Percentiles rank a stretch among this genome's conserved stretches.
Evolutionary conservation across 1,140 invertebrate species (phyloP).

Genomic region (Pristionchus pacificus): DNA sequence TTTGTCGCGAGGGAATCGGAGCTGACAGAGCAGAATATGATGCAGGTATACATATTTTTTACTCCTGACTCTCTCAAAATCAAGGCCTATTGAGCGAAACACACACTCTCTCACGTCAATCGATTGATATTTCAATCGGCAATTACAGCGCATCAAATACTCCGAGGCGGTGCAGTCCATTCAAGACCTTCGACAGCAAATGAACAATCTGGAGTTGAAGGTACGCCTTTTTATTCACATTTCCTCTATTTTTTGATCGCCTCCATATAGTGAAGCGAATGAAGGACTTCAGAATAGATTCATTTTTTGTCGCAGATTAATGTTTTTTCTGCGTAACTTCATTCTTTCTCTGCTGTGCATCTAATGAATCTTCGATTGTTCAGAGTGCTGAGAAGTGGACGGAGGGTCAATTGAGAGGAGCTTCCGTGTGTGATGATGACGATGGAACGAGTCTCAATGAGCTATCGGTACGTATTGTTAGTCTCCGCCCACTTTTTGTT

Average conservation of each 20-base stretch:
- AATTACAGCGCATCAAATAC: conserved; percentile 73
- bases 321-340: no score
- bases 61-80: neutral
- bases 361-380: conserved; percentile 6
- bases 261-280: no score
- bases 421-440: conserved; percentile 45
- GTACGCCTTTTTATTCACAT: conserved; percentile 64
- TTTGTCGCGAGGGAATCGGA: conserved; percentile 77
- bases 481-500: neutral
- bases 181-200: conserved; percentile 88
- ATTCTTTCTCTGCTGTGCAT: no score
- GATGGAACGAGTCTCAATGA: conserved; percentile 32
- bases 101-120: no score
- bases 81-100: no score
- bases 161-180: conserved; percentile 86
- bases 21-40: conserved; percentile 89
- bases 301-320: no score
- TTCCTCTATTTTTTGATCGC: no score
- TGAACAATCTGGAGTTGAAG: conserved; percentile 85
- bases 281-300: no score
- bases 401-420: conserved; percentile 46
- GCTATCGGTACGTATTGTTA: conserved; percentile 45
- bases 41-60: conserved; percentile 62
- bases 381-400: conserved; percentile 55
- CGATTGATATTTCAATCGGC: no score